Conservation (phyloP, 2,888 invertebrate genomes). For the Suillia variegata region DNA sequence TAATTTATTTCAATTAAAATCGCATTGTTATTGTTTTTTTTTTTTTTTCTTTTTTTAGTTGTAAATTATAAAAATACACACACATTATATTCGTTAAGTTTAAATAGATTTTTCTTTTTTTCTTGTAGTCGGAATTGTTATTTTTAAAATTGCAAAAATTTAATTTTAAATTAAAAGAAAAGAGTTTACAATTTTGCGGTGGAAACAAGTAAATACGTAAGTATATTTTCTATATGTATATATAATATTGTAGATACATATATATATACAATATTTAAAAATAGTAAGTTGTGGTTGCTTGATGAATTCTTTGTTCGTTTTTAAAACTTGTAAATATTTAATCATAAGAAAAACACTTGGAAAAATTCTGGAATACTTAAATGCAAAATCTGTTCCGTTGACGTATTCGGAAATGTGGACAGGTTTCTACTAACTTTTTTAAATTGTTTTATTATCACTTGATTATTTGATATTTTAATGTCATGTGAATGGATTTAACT, state of each 20-base stretch:
- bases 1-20: constrained; percentile 31
- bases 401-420: constrained; percentile 24
- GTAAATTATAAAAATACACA: constrained; percentile 33
- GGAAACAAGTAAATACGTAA: not conserved
- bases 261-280: constrained; percentile 2
- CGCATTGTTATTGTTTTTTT: constrained; percentile 6
- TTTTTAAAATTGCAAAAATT: constrained; percentile 45
- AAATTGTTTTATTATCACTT: too few species aligned
- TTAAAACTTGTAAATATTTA: constrained; percentile 6
- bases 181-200: not conserved
- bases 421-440: constrained; percentile 16
- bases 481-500: too few species aligned
- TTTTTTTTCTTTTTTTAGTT: too few species aligned
- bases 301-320: constrained; percentile 1
- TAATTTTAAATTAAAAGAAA: constrained; percentile 2
- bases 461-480: too few species aligned
- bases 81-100: constrained; percentile 24
- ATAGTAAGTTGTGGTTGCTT: not conserved
- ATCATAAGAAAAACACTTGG: constrained; percentile 10
- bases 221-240: constrained; percentile 5
- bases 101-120: constrained; percentile 3
- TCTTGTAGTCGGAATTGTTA: constrained; percentile 24
- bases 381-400: constrained; percentile 40
- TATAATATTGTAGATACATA: not conserved
- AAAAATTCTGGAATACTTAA: constrained; percentile 47